A percentile compares a stretch with the other conserved stretches of the same genome.
Evolutionary conservation across 2,888 invertebrate genomes (phyloP).

Genomic region (Thecophora atra): DNA sequence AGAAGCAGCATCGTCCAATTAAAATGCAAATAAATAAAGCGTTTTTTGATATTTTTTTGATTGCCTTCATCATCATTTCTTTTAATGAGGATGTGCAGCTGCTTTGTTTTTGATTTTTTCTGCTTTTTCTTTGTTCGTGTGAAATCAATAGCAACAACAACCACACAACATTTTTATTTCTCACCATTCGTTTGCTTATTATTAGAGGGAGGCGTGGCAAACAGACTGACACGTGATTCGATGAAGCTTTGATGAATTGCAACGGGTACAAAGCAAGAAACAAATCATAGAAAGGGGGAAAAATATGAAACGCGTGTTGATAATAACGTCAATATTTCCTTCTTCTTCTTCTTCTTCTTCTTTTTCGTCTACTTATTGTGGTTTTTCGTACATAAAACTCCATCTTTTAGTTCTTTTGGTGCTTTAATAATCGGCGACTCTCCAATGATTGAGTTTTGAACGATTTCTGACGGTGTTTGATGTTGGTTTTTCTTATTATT

Average conservation of each 20-base stretch:
- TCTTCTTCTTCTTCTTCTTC: background rate
- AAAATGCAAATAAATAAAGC: constrained; percentile 37
- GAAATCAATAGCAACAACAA: background rate
- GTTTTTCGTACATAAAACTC: background rate
- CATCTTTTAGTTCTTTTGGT: background rate
- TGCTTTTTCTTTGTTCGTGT: constrained; percentile 1
- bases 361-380: background rate
- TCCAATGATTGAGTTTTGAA: too few relatives aligned
- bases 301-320: constrained; percentile 1
- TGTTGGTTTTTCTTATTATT: too few relatives aligned
- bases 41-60: background rate
- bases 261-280: background rate
- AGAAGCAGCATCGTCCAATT: constrained; percentile 14
- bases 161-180: background rate
- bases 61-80: background rate
- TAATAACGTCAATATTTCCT: background rate
- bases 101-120: background rate
- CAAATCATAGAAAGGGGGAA: background rate
- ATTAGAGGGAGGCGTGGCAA: constrained; percentile 27
- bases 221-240: constrained; percentile 24
- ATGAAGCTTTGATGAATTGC: constrained; percentile 27
- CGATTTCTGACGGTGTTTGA: too few relatives aligned
- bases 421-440: too few relatives aligned
- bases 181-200: background rate
- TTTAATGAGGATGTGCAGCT: constrained; percentile 29